Evolutionary conservation across 2,113 vertebrate species (phyloP).

Genomic region (Fulmarus glacialis): DNA sequence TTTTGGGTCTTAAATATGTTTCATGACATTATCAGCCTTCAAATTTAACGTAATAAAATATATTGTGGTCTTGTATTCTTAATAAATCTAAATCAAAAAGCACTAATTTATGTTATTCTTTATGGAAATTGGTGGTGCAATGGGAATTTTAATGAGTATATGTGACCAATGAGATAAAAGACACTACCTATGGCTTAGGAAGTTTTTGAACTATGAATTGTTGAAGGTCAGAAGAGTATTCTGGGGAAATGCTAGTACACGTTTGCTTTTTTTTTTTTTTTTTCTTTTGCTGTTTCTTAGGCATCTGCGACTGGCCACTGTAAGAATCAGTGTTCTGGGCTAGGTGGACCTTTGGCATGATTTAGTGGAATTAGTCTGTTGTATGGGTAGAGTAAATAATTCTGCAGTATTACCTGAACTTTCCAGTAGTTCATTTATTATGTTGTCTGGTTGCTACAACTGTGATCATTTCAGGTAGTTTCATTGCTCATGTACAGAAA

Average conservation of each 20-base stretch:
- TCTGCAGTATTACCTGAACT: not conserved
- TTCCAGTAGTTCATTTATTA: not conserved
- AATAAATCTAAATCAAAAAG: not conserved
- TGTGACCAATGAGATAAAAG: not conserved
- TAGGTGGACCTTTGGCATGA: not conserved
- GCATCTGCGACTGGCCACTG: not conserved
- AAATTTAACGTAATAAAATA: not conserved
- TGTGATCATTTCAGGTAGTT: not conserved
- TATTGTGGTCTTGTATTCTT: not conserved
- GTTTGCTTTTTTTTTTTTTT: fast-evolving
- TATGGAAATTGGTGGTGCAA: not conserved
- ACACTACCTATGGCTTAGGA: not conserved
- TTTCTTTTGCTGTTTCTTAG: not conserved
- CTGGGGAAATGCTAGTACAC: not conserved
- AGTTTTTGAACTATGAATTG: not conserved
- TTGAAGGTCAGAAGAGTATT: not conserved
- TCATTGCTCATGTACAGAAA: not conserved
- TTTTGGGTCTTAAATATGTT: not conserved
- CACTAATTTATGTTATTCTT: not conserved
- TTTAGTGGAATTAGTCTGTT: not conserved
- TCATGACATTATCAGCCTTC: not conserved
- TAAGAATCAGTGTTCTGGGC: not conserved
- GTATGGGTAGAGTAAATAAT: not conserved
- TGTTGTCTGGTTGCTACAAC: not conserved
- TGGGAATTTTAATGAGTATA: not conserved